Percentiles rank a stretch among this genome's conserved stretches.
phyloP scores from a whole-genome alignment of 2,888 invertebrate genomes.

The Hydrotaea cyrtoneurina region DNA sequence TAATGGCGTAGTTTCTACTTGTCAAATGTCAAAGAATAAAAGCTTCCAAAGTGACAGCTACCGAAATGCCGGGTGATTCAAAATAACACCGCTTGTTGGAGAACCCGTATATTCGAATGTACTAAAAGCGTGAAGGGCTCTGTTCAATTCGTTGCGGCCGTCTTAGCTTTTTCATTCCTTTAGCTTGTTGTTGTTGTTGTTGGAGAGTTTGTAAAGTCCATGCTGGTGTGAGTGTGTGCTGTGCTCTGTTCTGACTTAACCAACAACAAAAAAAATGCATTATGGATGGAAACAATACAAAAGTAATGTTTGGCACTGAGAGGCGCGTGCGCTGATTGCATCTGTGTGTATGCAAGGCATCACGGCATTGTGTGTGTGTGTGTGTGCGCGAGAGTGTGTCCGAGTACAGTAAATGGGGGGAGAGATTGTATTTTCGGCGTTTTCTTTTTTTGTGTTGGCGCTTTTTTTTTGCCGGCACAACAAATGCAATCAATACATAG shows the following conservation, averaged over 20 bases:
- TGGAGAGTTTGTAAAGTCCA: too few species aligned
- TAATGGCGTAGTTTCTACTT: too few species aligned
- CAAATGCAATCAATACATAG: conserved; percentile 60
- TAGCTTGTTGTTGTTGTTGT: too few species aligned
- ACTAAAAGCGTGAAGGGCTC: too few species aligned
- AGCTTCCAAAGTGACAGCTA: too few species aligned
- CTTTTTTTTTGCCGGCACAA: conserved; percentile 58
- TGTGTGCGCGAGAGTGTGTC: background rate
- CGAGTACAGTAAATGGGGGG: background rate
- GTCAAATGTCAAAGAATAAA: too few species aligned
- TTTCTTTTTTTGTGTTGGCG: conserved; percentile 14
- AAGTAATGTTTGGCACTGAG: conserved; percentile 37
- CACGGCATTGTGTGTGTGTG: too few species aligned
- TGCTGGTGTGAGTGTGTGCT: background rate
- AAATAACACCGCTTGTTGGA: too few species aligned
- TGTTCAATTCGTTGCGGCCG: too few species aligned
- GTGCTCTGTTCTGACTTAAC: background rate
- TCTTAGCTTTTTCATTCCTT: too few species aligned
- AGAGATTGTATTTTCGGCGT: conserved; percentile 7
- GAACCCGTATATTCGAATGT: too few species aligned
- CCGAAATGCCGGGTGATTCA: too few species aligned
- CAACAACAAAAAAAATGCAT: conserved; percentile 31
- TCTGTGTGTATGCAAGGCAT: conserved; percentile 27
- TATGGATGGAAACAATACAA: conserved; percentile 27
- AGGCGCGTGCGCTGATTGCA: conserved; percentile 35